phyloP scores from a whole-genome alignment of 2,888 invertebrate species.

The Folsomia candida region DNA sequence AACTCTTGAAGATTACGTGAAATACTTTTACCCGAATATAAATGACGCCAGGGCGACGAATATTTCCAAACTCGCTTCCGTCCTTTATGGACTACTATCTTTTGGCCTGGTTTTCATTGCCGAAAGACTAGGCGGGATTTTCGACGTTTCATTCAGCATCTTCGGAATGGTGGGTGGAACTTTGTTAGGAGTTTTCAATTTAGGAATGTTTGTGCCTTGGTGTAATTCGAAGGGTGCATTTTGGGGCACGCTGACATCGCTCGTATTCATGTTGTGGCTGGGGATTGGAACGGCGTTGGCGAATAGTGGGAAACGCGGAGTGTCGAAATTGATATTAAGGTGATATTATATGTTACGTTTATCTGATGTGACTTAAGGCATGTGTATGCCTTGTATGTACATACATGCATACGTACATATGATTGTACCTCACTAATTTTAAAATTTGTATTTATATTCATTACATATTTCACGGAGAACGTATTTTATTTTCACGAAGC shows the following conservation, averaged over 20 bases:
- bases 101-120: conserved; percentile 82
- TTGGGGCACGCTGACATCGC: conserved; percentile 50
- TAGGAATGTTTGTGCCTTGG: conserved; percentile 82
- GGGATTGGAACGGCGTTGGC: conserved; percentile 52
- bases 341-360: too few species aligned
- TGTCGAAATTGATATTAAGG: too few species aligned
- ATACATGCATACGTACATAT: too few species aligned
- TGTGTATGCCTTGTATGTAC: too few species aligned
- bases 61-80: conserved; percentile 69
- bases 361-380: too few species aligned
- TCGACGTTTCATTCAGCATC: conserved; percentile 62
- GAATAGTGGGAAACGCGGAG: conserved; percentile 35
- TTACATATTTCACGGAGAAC: too few species aligned
- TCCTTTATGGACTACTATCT: conserved; percentile 70
- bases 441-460: neutral
- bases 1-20: too few species aligned
- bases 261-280: conserved; percentile 53
- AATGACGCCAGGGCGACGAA: conserved; percentile 64
- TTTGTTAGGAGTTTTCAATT: conserved; percentile 66
- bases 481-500: too few species aligned
- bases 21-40: conserved; percentile 42
- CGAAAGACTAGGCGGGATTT: conserved; percentile 79
- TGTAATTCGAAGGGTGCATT: conserved; percentile 67
- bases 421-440: neutral
- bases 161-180: conserved; percentile 55